These are phyloP conservation scores for Noturus placidus DNA, from an alignment of 2,113 vertebrate genomes.

Conservation along the genomic window DNA sequence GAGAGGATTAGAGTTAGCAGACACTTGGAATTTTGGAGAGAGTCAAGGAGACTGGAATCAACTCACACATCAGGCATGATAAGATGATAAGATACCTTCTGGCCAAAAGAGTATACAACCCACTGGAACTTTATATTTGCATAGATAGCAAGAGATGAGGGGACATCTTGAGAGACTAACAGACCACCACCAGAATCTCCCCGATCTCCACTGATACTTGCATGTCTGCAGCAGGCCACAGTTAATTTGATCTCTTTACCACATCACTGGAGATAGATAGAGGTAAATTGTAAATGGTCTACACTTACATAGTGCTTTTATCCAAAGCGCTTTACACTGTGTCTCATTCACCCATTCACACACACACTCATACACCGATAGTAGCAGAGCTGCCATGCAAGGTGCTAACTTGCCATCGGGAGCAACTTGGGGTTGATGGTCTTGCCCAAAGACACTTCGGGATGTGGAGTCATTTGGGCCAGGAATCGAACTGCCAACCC, in stretches of 20 bases:
- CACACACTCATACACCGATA: too few relatives aligned
- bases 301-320: too few relatives aligned
- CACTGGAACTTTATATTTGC: conserved; percentile 68
- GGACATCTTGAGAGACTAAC: conserved; percentile 58
- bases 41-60: conserved; percentile 49
- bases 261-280: background rate
- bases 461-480: too few relatives aligned
- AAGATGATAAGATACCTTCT: conserved; percentile 73
- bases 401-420: too few relatives aligned
- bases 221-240: conserved; percentile 53
- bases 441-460: too few relatives aligned
- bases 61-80: conserved; percentile 52
- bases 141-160: conserved; percentile 72
- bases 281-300: too few relatives aligned
- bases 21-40: conserved; percentile 15
- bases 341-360: too few relatives aligned
- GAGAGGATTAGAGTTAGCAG: conserved; percentile 23
- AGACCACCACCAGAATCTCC: conserved; percentile 43
- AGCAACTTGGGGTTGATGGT: too few relatives aligned
- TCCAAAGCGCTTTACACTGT: too few relatives aligned
- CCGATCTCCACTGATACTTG: conserved; percentile 72
- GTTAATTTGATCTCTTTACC: background rate
- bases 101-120: conserved; percentile 58
- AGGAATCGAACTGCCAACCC: too few relatives aligned
- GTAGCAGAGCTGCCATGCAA: too few relatives aligned